These are phyloP conservation scores for Planiliza haematocheilus DNA, from an alignment of 2,113 vertebrate species.

Conservation along the genomic window DNA sequence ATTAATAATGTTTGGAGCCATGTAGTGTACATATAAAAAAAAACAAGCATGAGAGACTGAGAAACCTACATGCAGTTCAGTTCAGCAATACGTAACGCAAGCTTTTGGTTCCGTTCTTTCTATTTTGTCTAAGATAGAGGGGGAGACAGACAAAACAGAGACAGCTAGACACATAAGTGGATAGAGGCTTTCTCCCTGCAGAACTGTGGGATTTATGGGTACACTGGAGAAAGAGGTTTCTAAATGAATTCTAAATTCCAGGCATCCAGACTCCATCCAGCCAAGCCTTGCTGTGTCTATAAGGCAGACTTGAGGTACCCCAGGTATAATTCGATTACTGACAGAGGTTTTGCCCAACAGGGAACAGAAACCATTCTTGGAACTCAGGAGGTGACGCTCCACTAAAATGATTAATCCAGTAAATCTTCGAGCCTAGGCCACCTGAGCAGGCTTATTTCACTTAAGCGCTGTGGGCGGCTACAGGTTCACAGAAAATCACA, in stretches of 20 bases:
- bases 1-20: conserved; percentile 5
- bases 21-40: no score
- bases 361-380: conserved; percentile 42
- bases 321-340: conserved; percentile 64
- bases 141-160: no score
- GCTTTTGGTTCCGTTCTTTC: neutral
- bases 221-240: conserved; percentile 8
- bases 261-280: conserved; percentile 3
- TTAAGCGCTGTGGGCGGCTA: conserved; percentile 34
- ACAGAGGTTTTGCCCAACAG: conserved; percentile 37
- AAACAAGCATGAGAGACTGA: no score
- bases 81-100: neutral
- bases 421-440: conserved; percentile 49
- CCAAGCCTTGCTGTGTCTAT: conserved; percentile 16
- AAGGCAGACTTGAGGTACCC: conserved; percentile 12
- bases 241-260: conserved; percentile 65
- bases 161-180: neutral
- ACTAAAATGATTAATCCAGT: conserved; percentile 62
- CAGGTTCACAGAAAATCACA: conserved; percentile 19
- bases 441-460: conserved; percentile 31
- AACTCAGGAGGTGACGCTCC: conserved; percentile 50
- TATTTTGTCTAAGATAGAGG: neutral
- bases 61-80: neutral
- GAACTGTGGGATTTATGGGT: conserved; percentile 16
- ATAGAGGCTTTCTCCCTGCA: conserved; percentile 13